These are phyloP conservation scores for Leucania comma DNA, from an alignment of 2,888 invertebrate species.

Conservation along the genomic window DNA sequence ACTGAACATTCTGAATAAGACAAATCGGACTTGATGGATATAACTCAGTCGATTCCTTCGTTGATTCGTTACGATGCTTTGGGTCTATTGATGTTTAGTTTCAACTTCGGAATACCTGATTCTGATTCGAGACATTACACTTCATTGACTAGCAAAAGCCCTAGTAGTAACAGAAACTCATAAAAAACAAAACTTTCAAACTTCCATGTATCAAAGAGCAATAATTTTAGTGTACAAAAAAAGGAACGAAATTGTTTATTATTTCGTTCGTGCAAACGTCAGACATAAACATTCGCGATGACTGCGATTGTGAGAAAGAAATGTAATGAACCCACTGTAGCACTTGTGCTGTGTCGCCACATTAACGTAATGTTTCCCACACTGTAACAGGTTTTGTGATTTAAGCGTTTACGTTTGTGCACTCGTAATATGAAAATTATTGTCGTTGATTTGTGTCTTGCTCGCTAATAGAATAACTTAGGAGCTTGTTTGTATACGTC, in stretches of 20 bases:
- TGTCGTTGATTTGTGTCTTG: conserved; percentile 53
- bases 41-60: conserved; percentile 35
- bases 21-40: conserved; percentile 55
- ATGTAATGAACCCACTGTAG: conserved; percentile 55
- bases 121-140: conserved; percentile 26
- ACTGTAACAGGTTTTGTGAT: conserved; percentile 66
- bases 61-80: conserved; percentile 33
- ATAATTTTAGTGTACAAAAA: not conserved
- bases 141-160: conserved; percentile 18
- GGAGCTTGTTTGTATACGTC: conserved; percentile 35
- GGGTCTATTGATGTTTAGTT: conserved; percentile 36
- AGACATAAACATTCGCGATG: conserved; percentile 12
- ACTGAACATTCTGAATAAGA: conserved; percentile 66
- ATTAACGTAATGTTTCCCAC: conserved; percentile 70
- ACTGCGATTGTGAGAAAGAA: conserved; percentile 45
- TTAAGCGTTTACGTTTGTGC: conserved; percentile 56
- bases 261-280: not conserved
- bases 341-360: conserved; percentile 60
- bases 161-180: not conserved
- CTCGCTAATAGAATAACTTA: conserved; percentile 45
- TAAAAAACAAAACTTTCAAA: not conserved
- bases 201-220: not conserved
- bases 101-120: conserved; percentile 35
- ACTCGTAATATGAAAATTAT: conserved; percentile 66
- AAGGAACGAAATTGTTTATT: not conserved